These are phyloP conservation scores for Agapornis canus DNA, from an alignment of 2,797 vertebrate genomes.

Conservation along the genomic window DNA sequence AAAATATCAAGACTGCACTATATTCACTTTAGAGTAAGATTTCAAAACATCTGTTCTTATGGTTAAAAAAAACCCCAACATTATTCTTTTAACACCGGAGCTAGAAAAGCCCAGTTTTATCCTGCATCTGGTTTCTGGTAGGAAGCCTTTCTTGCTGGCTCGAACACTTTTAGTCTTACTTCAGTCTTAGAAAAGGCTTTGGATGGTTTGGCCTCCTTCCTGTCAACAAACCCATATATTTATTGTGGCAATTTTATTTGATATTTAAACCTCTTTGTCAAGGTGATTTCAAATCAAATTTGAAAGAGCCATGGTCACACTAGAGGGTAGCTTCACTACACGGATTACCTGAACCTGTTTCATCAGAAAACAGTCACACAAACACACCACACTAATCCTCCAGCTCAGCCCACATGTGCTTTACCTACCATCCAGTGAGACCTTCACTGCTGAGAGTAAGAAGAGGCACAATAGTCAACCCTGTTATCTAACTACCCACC, in stretches of 20 bases:
- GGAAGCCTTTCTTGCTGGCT: neutral
- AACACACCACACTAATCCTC: neutral
- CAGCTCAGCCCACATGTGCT: neutral
- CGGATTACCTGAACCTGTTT: neutral
- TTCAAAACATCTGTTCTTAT: neutral
- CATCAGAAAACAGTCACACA: neutral
- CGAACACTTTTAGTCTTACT: neutral
- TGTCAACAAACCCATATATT: neutral
- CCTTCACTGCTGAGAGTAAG: neutral
- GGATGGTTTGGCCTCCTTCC: neutral
- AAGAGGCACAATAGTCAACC: neutral
- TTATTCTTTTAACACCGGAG: neutral
- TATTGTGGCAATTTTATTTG: neutral
- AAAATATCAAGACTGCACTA: neutral
- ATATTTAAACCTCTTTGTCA: neutral
- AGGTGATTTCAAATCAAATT: neutral
- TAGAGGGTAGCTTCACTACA: neutral
- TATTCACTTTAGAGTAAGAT: neutral
- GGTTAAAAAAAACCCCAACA: neutral
- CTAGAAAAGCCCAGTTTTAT: neutral
- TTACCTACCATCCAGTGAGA: neutral
- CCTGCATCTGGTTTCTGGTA: neutral
- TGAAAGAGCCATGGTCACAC: neutral
- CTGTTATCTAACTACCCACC: neutral
- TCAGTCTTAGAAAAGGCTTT: neutral